These are phyloP conservation scores for Poecilia picta DNA, from an alignment of 2,797 vertebrate genomes.

Conservation along the genomic window DNA sequence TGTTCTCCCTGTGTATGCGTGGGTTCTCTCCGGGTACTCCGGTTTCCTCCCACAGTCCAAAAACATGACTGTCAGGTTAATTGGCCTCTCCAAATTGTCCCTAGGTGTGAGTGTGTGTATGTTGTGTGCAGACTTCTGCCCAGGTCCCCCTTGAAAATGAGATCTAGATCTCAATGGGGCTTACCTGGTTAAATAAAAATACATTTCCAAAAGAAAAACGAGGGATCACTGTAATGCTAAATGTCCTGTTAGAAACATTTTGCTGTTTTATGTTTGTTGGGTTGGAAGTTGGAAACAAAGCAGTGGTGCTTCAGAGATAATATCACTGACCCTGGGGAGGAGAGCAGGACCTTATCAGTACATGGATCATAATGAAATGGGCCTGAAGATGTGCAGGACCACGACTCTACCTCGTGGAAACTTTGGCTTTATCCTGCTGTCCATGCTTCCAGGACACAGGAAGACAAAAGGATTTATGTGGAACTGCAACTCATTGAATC, in stretches of 20 bases:
- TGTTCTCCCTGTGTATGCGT: too few relatives aligned
- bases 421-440: constrained; percentile 58
- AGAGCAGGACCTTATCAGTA: constrained; percentile 62
- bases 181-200: too few relatives aligned
- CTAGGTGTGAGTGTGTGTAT: too few relatives aligned
- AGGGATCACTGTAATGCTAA: too few relatives aligned
- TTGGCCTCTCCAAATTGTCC: too few relatives aligned
- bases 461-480: constrained; percentile 79
- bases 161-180: too few relatives aligned
- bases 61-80: too few relatives aligned
- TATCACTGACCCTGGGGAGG: constrained; percentile 39
- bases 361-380: constrained; percentile 78
- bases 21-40: too few relatives aligned
- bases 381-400: constrained; percentile 59
- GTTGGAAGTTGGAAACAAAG: background rate
- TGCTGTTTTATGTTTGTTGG: background rate
- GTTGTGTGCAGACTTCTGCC: too few relatives aligned
- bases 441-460: constrained; percentile 62
- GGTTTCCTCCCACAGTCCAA: too few relatives aligned
- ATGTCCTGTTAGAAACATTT: background rate
- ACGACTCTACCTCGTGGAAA: constrained; percentile 61
- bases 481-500: constrained; percentile 71
- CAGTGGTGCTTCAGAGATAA: constrained; percentile 37
- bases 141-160: too few relatives aligned
- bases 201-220: too few relatives aligned